phyloP scores from a whole-genome alignment of 2,888 invertebrate species.

The Thymelicus sylvestris region DNA sequence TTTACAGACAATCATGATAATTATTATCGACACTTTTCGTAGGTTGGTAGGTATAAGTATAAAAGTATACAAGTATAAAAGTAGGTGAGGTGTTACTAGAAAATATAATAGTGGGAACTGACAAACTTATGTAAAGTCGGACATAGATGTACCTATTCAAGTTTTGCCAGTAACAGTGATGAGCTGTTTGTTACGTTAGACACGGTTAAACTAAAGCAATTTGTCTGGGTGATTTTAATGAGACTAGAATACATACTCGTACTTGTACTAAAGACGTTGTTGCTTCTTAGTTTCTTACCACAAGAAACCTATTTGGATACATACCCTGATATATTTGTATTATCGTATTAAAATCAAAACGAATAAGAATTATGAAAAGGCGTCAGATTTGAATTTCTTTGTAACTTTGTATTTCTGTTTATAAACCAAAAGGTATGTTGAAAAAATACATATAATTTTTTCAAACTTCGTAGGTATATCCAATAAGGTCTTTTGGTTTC shows the following conservation, averaged over 20 bases:
- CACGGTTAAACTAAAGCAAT: slow-evolving; percentile 44
- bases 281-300: background rate
- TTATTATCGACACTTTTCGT: too few relatives aligned
- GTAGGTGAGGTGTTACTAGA: too few relatives aligned
- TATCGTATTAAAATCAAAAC: background rate
- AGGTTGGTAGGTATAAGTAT: too few relatives aligned
- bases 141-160: slow-evolving; percentile 45
- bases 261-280: background rate
- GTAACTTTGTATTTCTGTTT: background rate
- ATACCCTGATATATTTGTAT: background rate
- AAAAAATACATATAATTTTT: too few relatives aligned
- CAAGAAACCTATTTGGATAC: too few relatives aligned
- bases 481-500: too few relatives aligned
- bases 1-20: too few relatives aligned
- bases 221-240: slow-evolving; percentile 45
- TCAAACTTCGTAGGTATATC: too few relatives aligned
- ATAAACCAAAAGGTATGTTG: too few relatives aligned
- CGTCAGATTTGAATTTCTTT: background rate
- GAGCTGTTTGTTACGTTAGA: slow-evolving; percentile 44
- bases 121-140: slow-evolving; percentile 39
- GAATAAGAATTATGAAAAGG: background rate
- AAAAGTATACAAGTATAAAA: too few relatives aligned
- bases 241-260: slow-evolving; percentile 36
- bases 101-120: background rate
- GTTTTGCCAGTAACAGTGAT: slow-evolving; percentile 40